Evolutionary conservation across 2,888 invertebrate species (phyloP).

Genomic region (Drosophila acutilabella): DNA sequence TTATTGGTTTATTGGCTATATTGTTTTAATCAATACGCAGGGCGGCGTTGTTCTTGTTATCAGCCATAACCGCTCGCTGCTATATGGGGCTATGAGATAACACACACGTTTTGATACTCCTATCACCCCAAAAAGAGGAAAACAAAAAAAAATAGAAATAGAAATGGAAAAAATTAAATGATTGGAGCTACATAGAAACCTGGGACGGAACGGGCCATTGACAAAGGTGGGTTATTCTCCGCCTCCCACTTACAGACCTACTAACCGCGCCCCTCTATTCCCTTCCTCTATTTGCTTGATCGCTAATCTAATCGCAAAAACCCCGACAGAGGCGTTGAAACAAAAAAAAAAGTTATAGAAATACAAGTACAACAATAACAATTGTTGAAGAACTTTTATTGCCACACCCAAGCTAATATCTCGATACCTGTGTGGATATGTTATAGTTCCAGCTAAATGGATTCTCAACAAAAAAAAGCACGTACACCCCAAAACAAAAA

Average conservation of each 20-base stretch:
- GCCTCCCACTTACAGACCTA: not conserved
- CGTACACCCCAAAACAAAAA: constrained; percentile 29
- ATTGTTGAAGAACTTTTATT: constrained; percentile 74
- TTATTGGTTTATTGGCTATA: constrained; percentile 81
- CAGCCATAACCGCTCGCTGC: constrained; percentile 48
- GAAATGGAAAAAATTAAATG: constrained; percentile 31
- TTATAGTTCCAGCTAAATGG: constrained; percentile 30
- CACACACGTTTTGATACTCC: constrained; percentile 47
- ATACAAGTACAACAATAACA: constrained; percentile 52
- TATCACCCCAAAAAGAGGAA: constrained; percentile 24
- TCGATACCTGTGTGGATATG: constrained; percentile 15
- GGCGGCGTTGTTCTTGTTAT: constrained; percentile 49
- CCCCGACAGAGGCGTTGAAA: constrained; percentile 66
- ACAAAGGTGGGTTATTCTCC: constrained; percentile 48
- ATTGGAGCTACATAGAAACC: constrained; percentile 55
- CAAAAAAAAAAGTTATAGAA: constrained; percentile 36
- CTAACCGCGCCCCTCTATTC: not conserved
- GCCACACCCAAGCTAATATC: constrained; percentile 66
- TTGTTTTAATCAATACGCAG: constrained; percentile 76
- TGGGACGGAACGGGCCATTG: constrained; percentile 30
- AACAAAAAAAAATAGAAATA: constrained; percentile 23
- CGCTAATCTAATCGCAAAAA: constrained; percentile 76
- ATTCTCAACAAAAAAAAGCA: constrained; percentile 13
- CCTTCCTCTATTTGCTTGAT: not conserved
- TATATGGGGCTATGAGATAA: constrained; percentile 50